Base-by-base conservation (phyloP, 2,888 invertebrate species). In the Bursaphelenchus okinawaensis region DNA sequence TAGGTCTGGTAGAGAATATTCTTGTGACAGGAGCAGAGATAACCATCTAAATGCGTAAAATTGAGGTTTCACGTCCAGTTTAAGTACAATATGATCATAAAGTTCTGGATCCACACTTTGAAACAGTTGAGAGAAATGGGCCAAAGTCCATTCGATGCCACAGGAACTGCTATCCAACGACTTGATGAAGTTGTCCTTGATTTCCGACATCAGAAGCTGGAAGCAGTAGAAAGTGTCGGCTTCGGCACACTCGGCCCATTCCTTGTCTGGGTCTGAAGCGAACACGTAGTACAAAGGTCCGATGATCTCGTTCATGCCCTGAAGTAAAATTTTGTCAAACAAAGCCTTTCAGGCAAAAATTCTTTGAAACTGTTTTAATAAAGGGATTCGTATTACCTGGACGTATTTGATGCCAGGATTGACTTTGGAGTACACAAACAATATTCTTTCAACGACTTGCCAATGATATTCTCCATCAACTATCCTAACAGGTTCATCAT, bases 241-340 rank as follows among this genome's bases (percentile, higher is more conserved):
- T 84, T 98, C 98, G 0, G 96, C 96, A 83, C 90, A 87, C 81
- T 90, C 93, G 91, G 91, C 87, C 87, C 89, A 91, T 59, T 91
- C 88, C n/a, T 28, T 56, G 26, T 26, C 60, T 0, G 90, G 88
- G 85, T 96, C 93, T 23, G 89, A 90, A 7, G 96, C 95, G 84
- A 98, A 92, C 0, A 92, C 90, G 84, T 94, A 93, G 85, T 98
- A 98, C 79, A 98, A 92, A 7, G 96, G 96, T 95, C 98, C 68
- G 54, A 98, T 89, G 77, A 98, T 93, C 85, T 99, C 98, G 85
- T 98, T 98, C 96, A 99, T 98, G 62, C 98, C 98, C 86, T 96
- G 91, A 66, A 73, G 29, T n/a, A n/a, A n/a, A n/a, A n/a, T n/a
- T n/a, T n/a, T n/a, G 29, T 58, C 12, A 24, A 65, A 9, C 24